phyloP scores from a whole-genome alignment of 2,113 vertebrate species.

The Beaufortia kweichowensis region DNA sequence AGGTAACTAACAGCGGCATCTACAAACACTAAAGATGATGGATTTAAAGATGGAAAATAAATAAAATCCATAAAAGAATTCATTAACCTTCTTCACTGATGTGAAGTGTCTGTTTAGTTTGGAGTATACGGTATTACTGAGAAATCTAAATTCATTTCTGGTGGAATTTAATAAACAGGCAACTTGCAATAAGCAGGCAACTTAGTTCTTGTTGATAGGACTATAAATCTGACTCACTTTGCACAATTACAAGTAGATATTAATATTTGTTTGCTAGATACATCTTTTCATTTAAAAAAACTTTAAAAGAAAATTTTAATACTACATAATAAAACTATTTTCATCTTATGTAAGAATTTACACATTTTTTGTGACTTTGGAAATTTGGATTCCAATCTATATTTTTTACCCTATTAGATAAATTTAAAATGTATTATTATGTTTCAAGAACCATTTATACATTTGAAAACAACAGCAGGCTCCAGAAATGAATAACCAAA shows the following conservation, averaged over 20 bases:
- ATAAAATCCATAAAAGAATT: constrained; percentile 17
- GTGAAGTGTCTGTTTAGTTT: constrained; percentile 20
- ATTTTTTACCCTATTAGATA: too few species aligned
- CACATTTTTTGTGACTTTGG: too few species aligned
- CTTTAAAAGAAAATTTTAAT: background rate
- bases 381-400: too few species aligned
- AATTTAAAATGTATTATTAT: too few species aligned
- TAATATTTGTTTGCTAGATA: background rate
- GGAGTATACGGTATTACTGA: background rate
- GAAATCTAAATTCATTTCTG: constrained; percentile 12
- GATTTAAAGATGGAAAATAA: constrained; percentile 11
- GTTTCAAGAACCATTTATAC: background rate
- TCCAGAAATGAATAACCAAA: background rate
- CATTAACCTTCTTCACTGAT: constrained; percentile 22
- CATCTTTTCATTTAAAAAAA: too few species aligned
- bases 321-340: background rate
- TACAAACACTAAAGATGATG: constrained; percentile 28
- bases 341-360: too few species aligned
- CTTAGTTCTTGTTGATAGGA: background rate
- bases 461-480: background rate
- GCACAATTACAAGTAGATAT: background rate
- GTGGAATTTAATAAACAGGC: background rate
- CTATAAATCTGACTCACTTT: background rate
- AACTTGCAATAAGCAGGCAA: background rate
- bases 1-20: constrained; percentile 27